Evolutionary conservation across 1,140 invertebrate genomes (phyloP), one percentile per base, ranked within the genome.

Genomic region (Drosophila subobscura): DNA sequence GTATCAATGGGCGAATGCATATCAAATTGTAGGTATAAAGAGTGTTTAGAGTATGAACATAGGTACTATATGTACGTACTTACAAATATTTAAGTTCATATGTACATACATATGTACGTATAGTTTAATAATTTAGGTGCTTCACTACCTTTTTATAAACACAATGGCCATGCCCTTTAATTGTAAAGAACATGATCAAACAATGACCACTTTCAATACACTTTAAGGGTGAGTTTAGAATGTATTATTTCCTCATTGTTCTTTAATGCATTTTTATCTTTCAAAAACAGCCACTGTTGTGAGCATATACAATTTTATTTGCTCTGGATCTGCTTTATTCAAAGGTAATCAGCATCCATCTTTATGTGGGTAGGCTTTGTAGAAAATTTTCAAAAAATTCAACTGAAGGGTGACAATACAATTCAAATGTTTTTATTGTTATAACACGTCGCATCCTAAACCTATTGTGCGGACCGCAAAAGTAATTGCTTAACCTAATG

Each of bases 401-500:
- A 77, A 53, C 44, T 66, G 73, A 67, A 86, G 80, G 80, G 80
- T 85, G 80, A 85, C 80, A 85, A 86, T 63, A 79, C 81, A 85
- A 77, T 80, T 86, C 73, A 72, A 85, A 80, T 85, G 75, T 85
- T 86, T 85, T 85, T 85, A 85, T 85, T 85, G 80, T 85, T 85
- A 77, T 85, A 85, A 86, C 80, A 85, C 80, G 80, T 85, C 81
- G 70, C 80, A 81, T 79, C 80, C 79, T 76, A 49, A 73, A 77
- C 56, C 67, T 77, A 61, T 85, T 85, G 79, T 84, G 42, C 61
- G 71, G 42, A 63, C 72, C 72, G 71, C 70, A 75, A 66, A 80
- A 74, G 73, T 85, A 85, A 85, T 85, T 85, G 81, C 77, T 85
- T 80, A 86, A 85, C 80, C 81, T 85, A 86, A 85, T 85, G 81